Evolutionary conservation across 2,888 invertebrate species (phyloP), one percentile per base, ranked within the genome.

Genomic region (Dromius quadrimaculatus): DNA sequence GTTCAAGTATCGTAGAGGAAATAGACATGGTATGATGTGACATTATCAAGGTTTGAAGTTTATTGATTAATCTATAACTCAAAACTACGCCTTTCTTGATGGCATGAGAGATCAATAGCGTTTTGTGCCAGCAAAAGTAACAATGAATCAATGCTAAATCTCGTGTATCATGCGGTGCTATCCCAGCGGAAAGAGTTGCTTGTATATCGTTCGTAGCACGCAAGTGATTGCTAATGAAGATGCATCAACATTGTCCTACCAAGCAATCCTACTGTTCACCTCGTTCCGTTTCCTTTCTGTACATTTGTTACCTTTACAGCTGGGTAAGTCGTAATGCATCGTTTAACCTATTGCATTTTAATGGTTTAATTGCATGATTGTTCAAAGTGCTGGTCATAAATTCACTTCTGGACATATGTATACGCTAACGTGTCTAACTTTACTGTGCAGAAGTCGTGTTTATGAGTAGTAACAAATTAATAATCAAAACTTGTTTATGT

Each of bases 111-210:
- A 68, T 28, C n/a, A n/a, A 50, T 32, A 47, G 70, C 20, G 69
- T 38, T 6, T 5, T 6, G 32, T 5, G 32, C 4, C 32, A 72
- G 72, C 74, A 72, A 74, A 75, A 73, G 61, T 74, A 75, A 76
- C 74, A 76, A 76, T 76, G 76, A 76, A 76, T 76, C 76, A 76
- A 76, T 72, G 71, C 74, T 73, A 75, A 76, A 76, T 74, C 75
- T 74, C 71, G 64, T 45, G 50, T 19, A 13, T 36, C 19, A 32
- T n/a, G n/a, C n/a, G n/a, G n/a, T n/a, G n/a, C n/a, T n/a, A n/a
- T n/a, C n/a, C 36, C 65, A 17, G 11, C 63, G 65, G 50, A 50
- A n/a, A 47, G 20, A 50, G 20, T 50, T 19, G 47, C 47, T 34
- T 47, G 50, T 32, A 47, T 15, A 11, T 20, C 22, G 43, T 15